Evolutionary conservation across 2,113 vertebrate genomes (phyloP).

Genomic region (Pygoscelis adeliae): DNA sequence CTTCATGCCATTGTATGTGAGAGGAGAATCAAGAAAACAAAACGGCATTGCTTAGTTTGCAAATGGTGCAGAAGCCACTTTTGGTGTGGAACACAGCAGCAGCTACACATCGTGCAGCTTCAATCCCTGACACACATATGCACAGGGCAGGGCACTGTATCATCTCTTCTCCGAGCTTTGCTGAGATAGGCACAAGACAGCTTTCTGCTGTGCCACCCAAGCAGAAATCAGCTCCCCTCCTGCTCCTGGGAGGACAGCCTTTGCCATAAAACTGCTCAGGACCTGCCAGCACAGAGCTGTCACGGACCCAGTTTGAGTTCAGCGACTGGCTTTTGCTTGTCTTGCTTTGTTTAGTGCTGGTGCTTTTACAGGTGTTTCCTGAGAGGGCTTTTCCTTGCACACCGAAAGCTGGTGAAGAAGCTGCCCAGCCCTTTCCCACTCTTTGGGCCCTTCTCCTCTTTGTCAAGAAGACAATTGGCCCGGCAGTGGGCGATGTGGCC

Average conservation of each 20-base stretch:
- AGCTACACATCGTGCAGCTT: not conserved
- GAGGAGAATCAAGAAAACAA: not conserved
- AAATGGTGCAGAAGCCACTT: not conserved
- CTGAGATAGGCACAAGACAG: not conserved
- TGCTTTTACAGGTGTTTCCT: constrained; percentile 23
- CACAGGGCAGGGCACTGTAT: not conserved
- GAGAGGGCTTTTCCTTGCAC: not conserved
- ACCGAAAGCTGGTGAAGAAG: not conserved
- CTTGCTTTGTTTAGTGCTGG: not conserved
- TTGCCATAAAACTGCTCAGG: not conserved
- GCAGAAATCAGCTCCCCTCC: not conserved
- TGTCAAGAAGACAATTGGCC: not conserved
- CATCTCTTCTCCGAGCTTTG: not conserved
- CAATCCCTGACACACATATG: accelerated
- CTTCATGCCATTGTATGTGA: not conserved
- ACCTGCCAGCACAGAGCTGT: not conserved
- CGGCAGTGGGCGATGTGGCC: accelerated
- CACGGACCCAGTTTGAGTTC: not conserved
- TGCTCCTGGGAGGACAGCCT: not conserved
- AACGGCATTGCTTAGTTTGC: not conserved
- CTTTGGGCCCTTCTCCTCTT: not conserved
- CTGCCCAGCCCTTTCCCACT: not conserved
- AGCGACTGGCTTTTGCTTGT: not conserved
- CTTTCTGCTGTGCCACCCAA: not conserved
- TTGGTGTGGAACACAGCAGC: not conserved